Percentiles rank a stretch among this genome's conserved stretches.
These are phyloP conservation scores for Lamprotornis superbus DNA, from an alignment of 2,113 vertebrate species.

Conservation along the genomic window DNA sequence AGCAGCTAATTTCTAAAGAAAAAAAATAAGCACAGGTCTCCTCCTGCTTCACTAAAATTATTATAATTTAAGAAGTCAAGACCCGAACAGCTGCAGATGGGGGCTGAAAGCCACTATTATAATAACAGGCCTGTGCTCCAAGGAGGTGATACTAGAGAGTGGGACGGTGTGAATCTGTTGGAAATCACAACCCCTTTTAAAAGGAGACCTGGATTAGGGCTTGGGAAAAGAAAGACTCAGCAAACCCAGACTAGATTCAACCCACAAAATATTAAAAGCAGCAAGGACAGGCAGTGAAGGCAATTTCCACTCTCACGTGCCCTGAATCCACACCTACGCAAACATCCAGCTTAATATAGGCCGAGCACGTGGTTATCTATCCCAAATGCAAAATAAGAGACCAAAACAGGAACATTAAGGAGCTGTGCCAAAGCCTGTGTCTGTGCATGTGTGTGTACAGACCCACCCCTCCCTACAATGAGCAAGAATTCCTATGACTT, in stretches of 20 bases:
- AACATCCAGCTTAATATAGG: not conserved
- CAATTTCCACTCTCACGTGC: not conserved
- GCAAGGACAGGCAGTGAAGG: not conserved
- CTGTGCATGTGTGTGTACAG: fast-evolving
- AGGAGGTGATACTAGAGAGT: not conserved
- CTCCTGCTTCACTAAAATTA: conserved; percentile 25
- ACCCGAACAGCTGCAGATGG: conserved; percentile 6
- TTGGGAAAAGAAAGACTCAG: not conserved
- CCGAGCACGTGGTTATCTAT: not conserved
- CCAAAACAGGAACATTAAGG: not conserved
- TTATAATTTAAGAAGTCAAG: conserved; percentile 31
- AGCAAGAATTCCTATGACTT: not conserved
- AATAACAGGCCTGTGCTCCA: not conserved
- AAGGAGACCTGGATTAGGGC: not conserved
- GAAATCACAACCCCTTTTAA: not conserved
- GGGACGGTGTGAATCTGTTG: not conserved
- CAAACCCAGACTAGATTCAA: not conserved
- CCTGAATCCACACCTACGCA: not conserved
- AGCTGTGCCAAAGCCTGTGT: not conserved
- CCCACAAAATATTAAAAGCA: not conserved
- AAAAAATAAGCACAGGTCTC: not conserved
- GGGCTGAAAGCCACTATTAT: not conserved
- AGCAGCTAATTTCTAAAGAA: conserved; percentile 11
- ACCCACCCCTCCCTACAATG: not conserved
- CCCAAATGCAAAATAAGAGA: not conserved